These are phyloP conservation scores for Adelphocoris suturalis DNA, from an alignment of 2,888 invertebrate genomes.

Conservation along the genomic window DNA sequence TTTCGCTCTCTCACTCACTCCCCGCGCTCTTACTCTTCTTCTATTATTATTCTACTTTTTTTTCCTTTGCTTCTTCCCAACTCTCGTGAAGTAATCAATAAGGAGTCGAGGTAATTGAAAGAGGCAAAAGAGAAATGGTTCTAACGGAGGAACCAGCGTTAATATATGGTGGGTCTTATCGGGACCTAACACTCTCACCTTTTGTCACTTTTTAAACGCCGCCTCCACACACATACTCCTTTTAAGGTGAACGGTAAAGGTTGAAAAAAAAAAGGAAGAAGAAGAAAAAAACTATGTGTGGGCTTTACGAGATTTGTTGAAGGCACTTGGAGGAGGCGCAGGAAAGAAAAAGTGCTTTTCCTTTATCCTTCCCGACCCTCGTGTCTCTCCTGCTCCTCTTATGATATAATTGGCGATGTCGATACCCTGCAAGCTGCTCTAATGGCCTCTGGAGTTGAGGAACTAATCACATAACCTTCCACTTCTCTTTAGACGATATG, in stretches of 20 bases:
- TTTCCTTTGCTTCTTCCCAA: neutral
- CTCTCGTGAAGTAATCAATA: constrained; percentile 49
- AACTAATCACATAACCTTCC: constrained; percentile 54
- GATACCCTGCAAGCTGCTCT: neutral
- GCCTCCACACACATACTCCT: neutral
- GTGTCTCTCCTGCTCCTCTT: neutral
- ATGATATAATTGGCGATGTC: constrained; percentile 53
- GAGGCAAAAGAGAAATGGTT: constrained; percentile 50
- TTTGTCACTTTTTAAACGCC: constrained; percentile 52
- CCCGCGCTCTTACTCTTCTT: neutral
- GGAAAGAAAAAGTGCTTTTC: constrained; percentile 34
- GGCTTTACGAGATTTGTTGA: constrained; percentile 41
- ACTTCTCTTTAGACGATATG: constrained; percentile 7
- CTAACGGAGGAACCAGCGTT: constrained; percentile 16
- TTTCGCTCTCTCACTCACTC: neutral
- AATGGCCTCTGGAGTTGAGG: constrained; percentile 16
- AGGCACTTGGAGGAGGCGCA: neutral
- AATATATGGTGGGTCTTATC: constrained; percentile 53
- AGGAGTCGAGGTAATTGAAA: constrained; percentile 53
- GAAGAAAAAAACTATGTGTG: neutral
- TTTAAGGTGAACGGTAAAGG: neutral
- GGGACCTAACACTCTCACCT: constrained; percentile 43
- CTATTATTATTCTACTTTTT: no score
- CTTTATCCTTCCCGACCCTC: neutral
- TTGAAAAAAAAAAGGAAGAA: neutral